Evolutionary conservation across 2,888 invertebrate species (phyloP).

Genomic region (Therioaphis trifolii): DNA sequence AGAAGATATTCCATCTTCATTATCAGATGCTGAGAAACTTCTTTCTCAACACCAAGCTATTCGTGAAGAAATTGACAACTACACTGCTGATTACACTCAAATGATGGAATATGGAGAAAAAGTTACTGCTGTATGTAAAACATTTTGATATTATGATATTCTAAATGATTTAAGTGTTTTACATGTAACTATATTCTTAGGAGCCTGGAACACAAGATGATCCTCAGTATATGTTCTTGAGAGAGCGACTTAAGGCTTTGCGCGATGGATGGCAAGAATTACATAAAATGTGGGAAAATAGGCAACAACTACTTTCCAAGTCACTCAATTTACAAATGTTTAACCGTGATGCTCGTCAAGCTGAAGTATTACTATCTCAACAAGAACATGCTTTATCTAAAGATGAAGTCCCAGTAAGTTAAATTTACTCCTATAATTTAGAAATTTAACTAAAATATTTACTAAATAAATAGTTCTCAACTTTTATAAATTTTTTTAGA

Average conservation of each 20-base stretch:
- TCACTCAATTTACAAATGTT: conserved; percentile 94
- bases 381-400: conserved; percentile 98
- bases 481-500: conserved; percentile 67
- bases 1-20: conserved; percentile 91
- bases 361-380: conserved; percentile 95
- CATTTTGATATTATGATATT: neutral
- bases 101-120: conserved; percentile 99
- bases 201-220: conserved; percentile 81
- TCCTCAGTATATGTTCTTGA: conserved; percentile 99
- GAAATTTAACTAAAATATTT: too few species aligned
- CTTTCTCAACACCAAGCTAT: conserved; percentile 98
- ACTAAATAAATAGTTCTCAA: neutral
- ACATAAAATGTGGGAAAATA: conserved; percentile 99
- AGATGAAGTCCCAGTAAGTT: conserved; percentile 88
- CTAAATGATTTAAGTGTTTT: neutral
- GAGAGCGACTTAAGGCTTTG: conserved; percentile 95
- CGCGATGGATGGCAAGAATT: conserved; percentile 99
- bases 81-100: conserved; percentile 96
- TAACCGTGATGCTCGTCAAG: conserved; percentile 96
- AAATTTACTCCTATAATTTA: neutral
- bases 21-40: conserved; percentile 96
- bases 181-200: conserved; percentile 38
- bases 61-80: conserved; percentile 98
- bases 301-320: conserved; percentile 93
- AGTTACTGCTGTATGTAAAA: conserved; percentile 79